Evolutionary conservation across 2,113 vertebrate genomes (phyloP).

Genomic region (Leptosomus discolor): DNA sequence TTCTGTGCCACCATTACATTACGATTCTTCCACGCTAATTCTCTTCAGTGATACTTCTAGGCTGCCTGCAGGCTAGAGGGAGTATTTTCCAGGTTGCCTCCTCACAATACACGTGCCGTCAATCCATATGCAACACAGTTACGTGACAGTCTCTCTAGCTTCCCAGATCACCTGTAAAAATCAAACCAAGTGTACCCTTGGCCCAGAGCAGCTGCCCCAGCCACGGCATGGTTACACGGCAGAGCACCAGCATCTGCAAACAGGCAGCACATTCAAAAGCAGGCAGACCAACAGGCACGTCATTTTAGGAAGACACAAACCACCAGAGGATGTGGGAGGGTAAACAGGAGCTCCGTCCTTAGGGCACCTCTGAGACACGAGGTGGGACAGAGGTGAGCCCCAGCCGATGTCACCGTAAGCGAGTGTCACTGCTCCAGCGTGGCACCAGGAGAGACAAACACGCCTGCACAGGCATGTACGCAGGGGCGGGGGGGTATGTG

Average conservation of each 20-base stretch:
- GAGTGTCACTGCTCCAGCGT: fast-evolving
- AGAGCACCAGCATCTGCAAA: neutral
- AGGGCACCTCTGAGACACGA: neutral
- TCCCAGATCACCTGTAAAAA: neutral
- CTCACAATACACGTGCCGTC: fast-evolving
- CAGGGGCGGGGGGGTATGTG: fast-evolving
- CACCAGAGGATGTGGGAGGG: neutral
- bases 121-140: neutral
- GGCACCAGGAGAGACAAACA: neutral
- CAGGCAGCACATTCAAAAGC: neutral
- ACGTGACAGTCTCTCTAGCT: too few relatives aligned
- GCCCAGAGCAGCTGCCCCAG: neutral
- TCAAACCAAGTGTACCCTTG: neutral
- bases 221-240: fast-evolving
- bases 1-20: neutral
- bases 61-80: neutral
- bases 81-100: neutral
- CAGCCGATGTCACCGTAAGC: neutral
- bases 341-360: neutral
- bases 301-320: neutral
- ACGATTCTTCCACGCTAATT: neutral
- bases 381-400: neutral
- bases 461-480: fast-evolving
- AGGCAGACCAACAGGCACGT: fast-evolving
- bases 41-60: fast-evolving